Base-by-base conservation (phyloP, 1,140 invertebrate species). In the Drosophila azteca region DNA sequence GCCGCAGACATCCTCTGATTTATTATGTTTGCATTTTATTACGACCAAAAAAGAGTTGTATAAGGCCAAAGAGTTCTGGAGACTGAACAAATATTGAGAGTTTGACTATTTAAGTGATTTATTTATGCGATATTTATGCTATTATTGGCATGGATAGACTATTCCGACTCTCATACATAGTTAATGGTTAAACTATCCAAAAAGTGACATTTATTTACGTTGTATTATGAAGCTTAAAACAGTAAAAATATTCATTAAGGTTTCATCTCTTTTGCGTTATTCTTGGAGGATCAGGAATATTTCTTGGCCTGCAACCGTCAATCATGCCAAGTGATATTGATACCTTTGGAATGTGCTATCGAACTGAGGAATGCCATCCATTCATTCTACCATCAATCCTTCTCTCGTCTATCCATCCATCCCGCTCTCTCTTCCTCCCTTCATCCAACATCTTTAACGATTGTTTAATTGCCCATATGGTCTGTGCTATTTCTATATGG, bases 21-120 rank as follows among this genome's bases (percentile, higher is more conserved):
- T 85, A 87, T 85, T 74, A 75, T 85, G 62, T 87, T 81, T 81
- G 74, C 54, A 63, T 87, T 87, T 81, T 81, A 78, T 85, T 74
- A 87, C 71, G 53, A 55, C 70, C 67, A 59, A 71, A 63, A 69
- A 43, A 57, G 24, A 63, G 54, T 50, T 39, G 52, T n/a, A 50
- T 52, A 58, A 57, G 57, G 54, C 63, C 59, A 85, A 74, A 67
- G 26, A 58, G 35, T 67, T 72, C 67, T 13, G 72, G 68, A 84
- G 76, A 79, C 49, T 39, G 35, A 39, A 11, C 11, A 39, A 13
- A 39, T 39, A 39, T 39, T 39, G 11, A 39, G 11, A 39, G 35
- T 13, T 13, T 39, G 31, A 35, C 31, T 35, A 35, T 35, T 35
- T 35, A 35, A 35, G 31, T 35, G 35, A 39, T 39, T 39, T 13